A percentile compares a stretch with the other conserved stretches of the same genome.
Conservation (phyloP, 92 coral and sea anemone genomes). For the Pocillopora grandis region DNA sequence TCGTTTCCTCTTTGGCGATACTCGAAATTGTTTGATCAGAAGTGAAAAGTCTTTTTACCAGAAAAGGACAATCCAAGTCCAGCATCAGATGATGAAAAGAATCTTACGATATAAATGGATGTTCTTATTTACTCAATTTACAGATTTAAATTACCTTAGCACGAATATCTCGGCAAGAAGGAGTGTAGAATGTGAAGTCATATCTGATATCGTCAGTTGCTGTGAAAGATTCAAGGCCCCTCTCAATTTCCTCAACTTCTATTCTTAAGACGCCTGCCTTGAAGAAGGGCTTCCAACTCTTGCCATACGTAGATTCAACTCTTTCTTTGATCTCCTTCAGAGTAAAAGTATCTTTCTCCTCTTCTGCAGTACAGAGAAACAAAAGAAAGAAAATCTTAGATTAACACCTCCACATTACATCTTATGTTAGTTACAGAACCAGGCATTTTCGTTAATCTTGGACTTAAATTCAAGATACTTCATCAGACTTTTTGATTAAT, state of each 20-base stretch:
- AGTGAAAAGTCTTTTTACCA: too few relatives aligned
- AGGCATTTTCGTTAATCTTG: too few relatives aligned
- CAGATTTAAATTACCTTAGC: constrained; percentile 11
- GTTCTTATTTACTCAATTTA: too few relatives aligned
- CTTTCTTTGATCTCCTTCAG: constrained; percentile 27
- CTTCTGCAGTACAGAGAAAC: constrained; percentile 4
- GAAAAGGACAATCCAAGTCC: too few relatives aligned
- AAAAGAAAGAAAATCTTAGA: background rate
- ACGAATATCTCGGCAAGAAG: constrained; percentile 30
- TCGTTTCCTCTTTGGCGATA: too few relatives aligned
- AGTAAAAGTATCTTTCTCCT: constrained; percentile 13
- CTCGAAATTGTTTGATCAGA: too few relatives aligned
- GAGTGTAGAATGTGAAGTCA: constrained; percentile 38
- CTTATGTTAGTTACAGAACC: too few relatives aligned
- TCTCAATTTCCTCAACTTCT: constrained; percentile 14
- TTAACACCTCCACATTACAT: too few relatives aligned
- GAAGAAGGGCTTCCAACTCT: constrained; percentile 18
- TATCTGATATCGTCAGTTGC: constrained; percentile 23
- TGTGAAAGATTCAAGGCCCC: background rate
- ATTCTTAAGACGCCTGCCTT: constrained; percentile 16
- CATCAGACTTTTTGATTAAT: too few relatives aligned
- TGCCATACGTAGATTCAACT: background rate
- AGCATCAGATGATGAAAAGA: too few relatives aligned
- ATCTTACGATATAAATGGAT: too few relatives aligned
- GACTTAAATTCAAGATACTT: too few relatives aligned